Evolutionary conservation across 2,888 invertebrate genomes (phyloP).

Genomic region (Orthosia cruda): DNA sequence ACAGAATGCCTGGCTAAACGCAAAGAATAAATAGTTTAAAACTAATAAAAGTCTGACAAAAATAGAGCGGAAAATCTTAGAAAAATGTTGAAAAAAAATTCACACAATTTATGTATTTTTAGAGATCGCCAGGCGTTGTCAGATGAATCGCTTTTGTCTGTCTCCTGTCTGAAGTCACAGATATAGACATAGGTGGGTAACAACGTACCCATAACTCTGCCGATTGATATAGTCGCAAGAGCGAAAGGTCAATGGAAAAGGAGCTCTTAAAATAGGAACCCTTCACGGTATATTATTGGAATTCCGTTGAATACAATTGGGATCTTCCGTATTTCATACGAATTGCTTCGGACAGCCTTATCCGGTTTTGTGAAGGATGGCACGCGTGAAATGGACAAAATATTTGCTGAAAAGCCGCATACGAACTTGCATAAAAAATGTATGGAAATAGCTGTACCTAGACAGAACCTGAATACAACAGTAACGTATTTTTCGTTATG

Average conservation of each 20-base stretch:
- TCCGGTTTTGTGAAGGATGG: conserved; percentile 38
- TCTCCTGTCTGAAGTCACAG: conserved; percentile 46
- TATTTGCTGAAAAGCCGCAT: conserved; percentile 31
- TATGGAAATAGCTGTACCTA: not conserved
- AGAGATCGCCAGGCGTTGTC: conserved; percentile 29
- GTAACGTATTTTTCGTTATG: not conserved
- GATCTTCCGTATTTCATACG: conserved; percentile 58
- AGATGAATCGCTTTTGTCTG: conserved; percentile 47
- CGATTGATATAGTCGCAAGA: conserved; percentile 61
- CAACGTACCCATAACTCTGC: conserved; percentile 30
- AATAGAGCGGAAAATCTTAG: conserved; percentile 1
- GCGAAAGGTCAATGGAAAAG: conserved; percentile 63
- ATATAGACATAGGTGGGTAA: conserved; percentile 35
- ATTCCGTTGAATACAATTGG: conserved; percentile 64
- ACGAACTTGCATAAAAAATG: not conserved
- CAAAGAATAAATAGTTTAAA: conserved; percentile 18
- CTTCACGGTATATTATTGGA: conserved; percentile 63
- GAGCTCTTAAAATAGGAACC: conserved; percentile 66
- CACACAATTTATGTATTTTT: conserved; percentile 36
- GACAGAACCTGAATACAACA: not conserved
- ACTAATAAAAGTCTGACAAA: conserved; percentile 7
- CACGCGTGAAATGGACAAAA: conserved; percentile 40
- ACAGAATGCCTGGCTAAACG: conserved; percentile 22
- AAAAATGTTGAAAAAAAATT: conserved; percentile 21
- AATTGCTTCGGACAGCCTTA: conserved; percentile 53